Conservation (phyloP, 2,888 invertebrate genomes). For the Perdita meconis region DNA sequence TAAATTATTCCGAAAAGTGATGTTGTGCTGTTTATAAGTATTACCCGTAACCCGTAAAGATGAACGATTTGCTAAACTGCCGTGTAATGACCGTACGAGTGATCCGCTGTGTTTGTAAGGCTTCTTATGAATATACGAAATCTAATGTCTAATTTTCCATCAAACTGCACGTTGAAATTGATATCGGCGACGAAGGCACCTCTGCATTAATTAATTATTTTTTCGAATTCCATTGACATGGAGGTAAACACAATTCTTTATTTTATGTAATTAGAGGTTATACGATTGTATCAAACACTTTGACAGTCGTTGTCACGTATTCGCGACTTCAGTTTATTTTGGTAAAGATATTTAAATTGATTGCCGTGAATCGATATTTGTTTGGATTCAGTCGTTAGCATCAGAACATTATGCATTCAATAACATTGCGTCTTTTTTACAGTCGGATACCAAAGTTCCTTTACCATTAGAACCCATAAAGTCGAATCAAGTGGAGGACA, state of each 20-base stretch:
- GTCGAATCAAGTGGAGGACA: constrained; percentile 87
- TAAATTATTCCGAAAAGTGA: constrained; percentile 18
- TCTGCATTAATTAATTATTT: constrained; percentile 53
- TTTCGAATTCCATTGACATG: constrained; percentile 49
- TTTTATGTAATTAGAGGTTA: constrained; percentile 42
- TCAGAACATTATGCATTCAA: neutral
- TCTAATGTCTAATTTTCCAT: constrained; percentile 46
- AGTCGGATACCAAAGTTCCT: constrained; percentile 79
- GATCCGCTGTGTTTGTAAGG: constrained; percentile 40
- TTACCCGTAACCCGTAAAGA: constrained; percentile 20
- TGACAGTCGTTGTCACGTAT: neutral
- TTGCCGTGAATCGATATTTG: too few species aligned
- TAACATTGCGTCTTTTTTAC: constrained; percentile 38
- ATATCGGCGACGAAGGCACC: constrained; percentile 45
- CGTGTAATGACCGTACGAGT: constrained; percentile 34
- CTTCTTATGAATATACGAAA: constrained; percentile 51
- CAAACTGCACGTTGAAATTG: constrained; percentile 42
- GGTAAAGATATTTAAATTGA: too few species aligned
- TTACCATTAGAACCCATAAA: constrained; percentile 86
- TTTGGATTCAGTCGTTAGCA: too few species aligned
- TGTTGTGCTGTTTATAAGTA: constrained; percentile 26
- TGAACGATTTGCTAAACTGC: constrained; percentile 49
- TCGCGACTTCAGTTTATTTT: neutral
- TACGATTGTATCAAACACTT: constrained; percentile 7
- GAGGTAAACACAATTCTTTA: constrained; percentile 63